These are phyloP conservation scores for Strigamia transsilvanica DNA, from an alignment of 2,888 invertebrate genomes.

Conservation along the genomic window DNA sequence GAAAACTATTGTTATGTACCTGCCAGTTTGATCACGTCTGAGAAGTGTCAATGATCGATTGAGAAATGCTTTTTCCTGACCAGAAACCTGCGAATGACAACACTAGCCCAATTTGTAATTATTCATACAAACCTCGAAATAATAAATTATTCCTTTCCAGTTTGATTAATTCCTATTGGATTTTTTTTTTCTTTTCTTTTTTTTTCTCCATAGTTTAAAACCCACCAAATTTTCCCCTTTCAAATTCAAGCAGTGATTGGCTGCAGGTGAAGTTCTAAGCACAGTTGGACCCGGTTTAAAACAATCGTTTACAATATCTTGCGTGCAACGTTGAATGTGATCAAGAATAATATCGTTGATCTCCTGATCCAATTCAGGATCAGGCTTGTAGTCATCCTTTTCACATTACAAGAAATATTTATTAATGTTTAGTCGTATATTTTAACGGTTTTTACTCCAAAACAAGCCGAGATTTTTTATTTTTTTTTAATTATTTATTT, in stretches of 20 bases:
- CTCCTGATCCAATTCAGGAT: constrained; percentile 37
- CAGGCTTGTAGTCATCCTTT: constrained; percentile 36
- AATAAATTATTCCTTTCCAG: not conserved
- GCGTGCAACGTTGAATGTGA: constrained; percentile 34
- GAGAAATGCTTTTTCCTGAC: constrained; percentile 20
- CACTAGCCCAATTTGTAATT: not conserved
- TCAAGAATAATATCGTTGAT: constrained; percentile 43
- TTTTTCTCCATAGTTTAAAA: not conserved
- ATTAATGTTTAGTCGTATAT: not conserved
- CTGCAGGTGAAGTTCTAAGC: constrained; percentile 6
- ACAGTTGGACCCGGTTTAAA: constrained; percentile 1
- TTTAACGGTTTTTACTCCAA: not conserved
- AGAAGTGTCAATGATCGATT: constrained; percentile 7
- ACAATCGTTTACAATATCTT: constrained; percentile 19
- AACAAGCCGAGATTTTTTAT: not conserved
- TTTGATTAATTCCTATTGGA: not conserved
- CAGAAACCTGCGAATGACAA: constrained; percentile 15
- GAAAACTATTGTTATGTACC: not conserved
- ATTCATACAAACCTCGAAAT: not conserved
- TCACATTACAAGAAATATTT: not conserved
- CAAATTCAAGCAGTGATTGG: not conserved
- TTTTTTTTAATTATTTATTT: not conserved
- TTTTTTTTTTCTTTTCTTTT: not conserved
- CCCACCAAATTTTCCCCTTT: constrained; percentile 27
- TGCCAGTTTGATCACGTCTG: not conserved